Percentiles rank a stretch among this genome's conserved stretches.
Conservation (phyloP, 2,888 invertebrate species). For the Campaea margaritaria region DNA sequence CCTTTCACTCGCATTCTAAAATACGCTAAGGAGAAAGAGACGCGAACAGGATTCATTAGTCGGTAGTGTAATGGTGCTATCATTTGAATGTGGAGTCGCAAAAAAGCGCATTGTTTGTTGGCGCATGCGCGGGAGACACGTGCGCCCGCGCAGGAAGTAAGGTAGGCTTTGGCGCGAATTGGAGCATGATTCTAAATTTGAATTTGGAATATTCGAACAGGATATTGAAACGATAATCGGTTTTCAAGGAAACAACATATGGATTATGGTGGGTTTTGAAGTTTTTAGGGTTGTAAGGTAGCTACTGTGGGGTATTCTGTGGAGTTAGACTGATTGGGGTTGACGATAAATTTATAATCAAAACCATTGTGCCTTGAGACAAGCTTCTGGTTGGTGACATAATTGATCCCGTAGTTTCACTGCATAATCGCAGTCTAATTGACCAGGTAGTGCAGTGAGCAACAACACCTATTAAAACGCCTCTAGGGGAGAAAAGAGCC, state of each 20-base stretch:
- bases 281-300: conserved; percentile 20
- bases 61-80: conserved; percentile 65
- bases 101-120: conserved; percentile 77
- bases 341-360: background rate
- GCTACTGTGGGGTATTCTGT: background rate
- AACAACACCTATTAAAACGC: no score
- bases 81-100: conserved; percentile 79
- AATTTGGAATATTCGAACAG: conserved; percentile 68
- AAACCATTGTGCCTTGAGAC: no score
- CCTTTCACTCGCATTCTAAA: conserved; percentile 47
- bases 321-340: background rate
- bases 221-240: conserved; percentile 80
- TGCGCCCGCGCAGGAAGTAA: conserved; percentile 71
- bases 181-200: conserved; percentile 70
- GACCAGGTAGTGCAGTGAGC: no score
- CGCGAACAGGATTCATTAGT: conserved; percentile 72
- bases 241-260: conserved; percentile 70
- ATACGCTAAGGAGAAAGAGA: conserved; percentile 56
- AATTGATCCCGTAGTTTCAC: no score
- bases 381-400: no score
- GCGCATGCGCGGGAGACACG: conserved; percentile 70
- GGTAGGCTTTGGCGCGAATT: conserved; percentile 82
- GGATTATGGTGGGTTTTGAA: conserved; percentile 61
- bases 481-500: no score
- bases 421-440: no score